Percentiles rank a stretch among this genome's conserved stretches.
These are phyloP conservation scores for Tapera naevia DNA, from an alignment of 2,797 vertebrate species.

Conservation along the genomic window DNA sequence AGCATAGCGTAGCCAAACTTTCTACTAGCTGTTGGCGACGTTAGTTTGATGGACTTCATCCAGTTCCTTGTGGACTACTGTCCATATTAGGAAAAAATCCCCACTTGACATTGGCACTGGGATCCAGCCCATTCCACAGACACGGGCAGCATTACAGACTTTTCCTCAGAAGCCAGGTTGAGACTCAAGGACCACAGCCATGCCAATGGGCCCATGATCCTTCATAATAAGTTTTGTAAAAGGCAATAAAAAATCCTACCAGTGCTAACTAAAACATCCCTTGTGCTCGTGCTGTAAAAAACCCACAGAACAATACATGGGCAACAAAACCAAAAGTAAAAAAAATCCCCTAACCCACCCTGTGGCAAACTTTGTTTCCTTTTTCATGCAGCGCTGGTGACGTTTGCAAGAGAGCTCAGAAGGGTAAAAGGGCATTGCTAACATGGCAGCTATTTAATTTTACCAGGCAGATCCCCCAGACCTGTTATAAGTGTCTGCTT, in stretches of 20 bases:
- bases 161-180: background rate
- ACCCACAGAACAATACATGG: background rate
- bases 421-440: constrained; percentile 5
- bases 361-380: constrained; percentile 45
- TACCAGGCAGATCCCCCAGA: constrained; percentile 32
- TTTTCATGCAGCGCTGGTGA: background rate
- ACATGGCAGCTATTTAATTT: constrained; percentile 38
- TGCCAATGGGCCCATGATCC: background rate
- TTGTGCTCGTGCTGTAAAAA: background rate
- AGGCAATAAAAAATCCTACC: background rate
- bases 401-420: background rate
- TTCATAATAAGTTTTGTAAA: background rate
- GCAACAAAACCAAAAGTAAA: constrained; percentile 41
- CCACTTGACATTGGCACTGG: background rate
- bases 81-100: constrained; percentile 51
- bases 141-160: background rate
- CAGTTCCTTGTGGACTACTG: constrained; percentile 40
- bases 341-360: constrained; percentile 25
- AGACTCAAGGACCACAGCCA: background rate
- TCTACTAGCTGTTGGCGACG: background rate
- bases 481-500: background rate
- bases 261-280: background rate
- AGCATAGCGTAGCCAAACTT: background rate
- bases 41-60: constrained; percentile 12
- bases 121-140: background rate